phyloP scores from a whole-genome alignment of 2,888 invertebrate genomes.

The Choristoneura rosaceana region DNA sequence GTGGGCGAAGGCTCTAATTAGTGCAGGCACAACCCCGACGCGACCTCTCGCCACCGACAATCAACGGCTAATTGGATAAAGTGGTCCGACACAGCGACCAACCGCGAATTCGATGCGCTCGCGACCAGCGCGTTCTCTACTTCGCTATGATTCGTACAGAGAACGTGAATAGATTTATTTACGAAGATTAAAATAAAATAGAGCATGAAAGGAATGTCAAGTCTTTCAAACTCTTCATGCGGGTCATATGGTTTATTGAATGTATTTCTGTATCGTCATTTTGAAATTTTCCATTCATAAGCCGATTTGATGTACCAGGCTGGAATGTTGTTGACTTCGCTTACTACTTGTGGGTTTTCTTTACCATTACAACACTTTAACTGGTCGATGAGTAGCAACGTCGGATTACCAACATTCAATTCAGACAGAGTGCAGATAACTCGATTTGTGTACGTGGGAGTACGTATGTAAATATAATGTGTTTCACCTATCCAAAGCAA shows the following conservation, averaged over 20 bases:
- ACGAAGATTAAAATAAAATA: slow-evolving; percentile 38
- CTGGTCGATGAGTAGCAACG: not conserved
- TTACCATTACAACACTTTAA: not conserved
- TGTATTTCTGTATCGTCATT: slow-evolving; percentile 31
- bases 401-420: not conserved
- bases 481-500: not conserved
- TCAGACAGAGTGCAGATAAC: not conserved
- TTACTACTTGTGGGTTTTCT: slow-evolving; percentile 15
- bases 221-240: slow-evolving; percentile 33
- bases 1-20: slow-evolving; percentile 80
- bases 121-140: slow-evolving; percentile 13
- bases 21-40: slow-evolving; percentile 73
- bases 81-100: slow-evolving; percentile 64
- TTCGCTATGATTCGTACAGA: slow-evolving; percentile 9
- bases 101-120: slow-evolving; percentile 64
- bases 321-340: slow-evolving; percentile 32
- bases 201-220: slow-evolving; percentile 40
- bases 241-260: slow-evolving; percentile 38
- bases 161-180: slow-evolving; percentile 38
- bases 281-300: slow-evolving; percentile 36
- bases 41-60: slow-evolving; percentile 80
- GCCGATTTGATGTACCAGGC: slow-evolving; percentile 31
- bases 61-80: slow-evolving; percentile 81
- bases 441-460: not conserved
- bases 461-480: not conserved